Evolutionary conservation across 2,113 vertebrate genomes (phyloP), one percentile per base, ranked within the genome.

Genomic region (Danionella cerebrum): DNA sequence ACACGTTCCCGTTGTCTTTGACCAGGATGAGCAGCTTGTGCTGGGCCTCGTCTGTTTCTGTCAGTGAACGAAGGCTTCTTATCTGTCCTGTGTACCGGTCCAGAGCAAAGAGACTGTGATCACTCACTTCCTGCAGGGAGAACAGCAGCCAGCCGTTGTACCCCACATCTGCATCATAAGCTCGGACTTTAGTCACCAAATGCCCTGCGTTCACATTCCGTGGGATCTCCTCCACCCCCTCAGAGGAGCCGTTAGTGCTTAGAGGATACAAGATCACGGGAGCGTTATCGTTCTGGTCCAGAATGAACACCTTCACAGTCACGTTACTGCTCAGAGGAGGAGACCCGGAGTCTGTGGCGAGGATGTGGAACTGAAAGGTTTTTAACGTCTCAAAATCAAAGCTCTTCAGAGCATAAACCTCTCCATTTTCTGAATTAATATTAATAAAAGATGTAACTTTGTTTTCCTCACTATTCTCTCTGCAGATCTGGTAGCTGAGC

Each of bases 1-100:
- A 77, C 48, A 74, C 12, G 41, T 77, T 77, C 13, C 76, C 74
- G 71, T 75, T 84, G 51, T 86, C 85, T 68, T 79, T 83, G 14
- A 85, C 80, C 48, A 82, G 39, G 11, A 41, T 41, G 39, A 41
- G 1, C 39, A 41, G 39, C n/a, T 41, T 41, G 9, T 41, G 39
- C 39, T 54, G 38, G 18, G 45, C 54, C 36, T 54, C 71, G 36
- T 73, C 71, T 51, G 45, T 62, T 62, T 73, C 71, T 12, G 57
- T 58, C 52, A 73, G 52, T 24, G 53, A 31, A 22, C 73, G 63
- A 35, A 60, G 36, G 52, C 62, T 75, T 29, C 68, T 75, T 48
- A 77, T 74, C 45, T 77, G 53, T 7, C 75, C 75, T 1, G 71
- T 70, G 41, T 57, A 47, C 3, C 67, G 39, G 7, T 59, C 67